Base-by-base conservation (phyloP, 2,888 invertebrate genomes). In the Pycnomerus fuliginosus region DNA sequence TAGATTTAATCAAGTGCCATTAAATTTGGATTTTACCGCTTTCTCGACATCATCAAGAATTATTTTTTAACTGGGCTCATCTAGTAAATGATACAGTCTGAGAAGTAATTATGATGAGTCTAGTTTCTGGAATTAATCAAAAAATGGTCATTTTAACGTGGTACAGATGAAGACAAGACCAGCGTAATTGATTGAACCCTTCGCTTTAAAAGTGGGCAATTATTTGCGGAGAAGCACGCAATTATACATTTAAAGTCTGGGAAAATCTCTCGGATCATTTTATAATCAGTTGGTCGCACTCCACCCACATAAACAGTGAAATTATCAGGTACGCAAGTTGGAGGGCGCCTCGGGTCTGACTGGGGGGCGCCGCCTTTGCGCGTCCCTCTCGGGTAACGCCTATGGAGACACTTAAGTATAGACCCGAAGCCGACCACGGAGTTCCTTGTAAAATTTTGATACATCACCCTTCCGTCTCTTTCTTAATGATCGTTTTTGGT, bases 371-470 rank as follows among this genome's bases (percentile, higher is more conserved):
- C 65, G 64, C 62, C 69, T 60, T 53, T 61, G 59, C 65, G 63
- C 61, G 63, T 58, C 65, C 69, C 69, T 65, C 58, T 53, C 54
- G 45, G 62, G 53, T 31, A 64, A 62, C 67, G 67, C 68, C 65
- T 68, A 64, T 67, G 65, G 69, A 65, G 68, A 67, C 67, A 64
- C 61, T 56, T 69, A 69, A 69, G 67, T 69, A 70, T 67, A 70
- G 69, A 57, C 62, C 63, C 48, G 60, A 60, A 56, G 62, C 61
- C 61, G 62, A 60, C 56, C 31, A 16, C n/a, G 7, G 39, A 45
- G 45, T 45, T 45, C 41, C 45, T 41, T 45, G 45, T 45, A 53
- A 55, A 55, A 55, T 49, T 50, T 52, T 54, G n/a, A n/a, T n/a
- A n/a, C n/a, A n/a, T n/a, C n/a, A n/a, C n/a, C n/a, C n/a, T n/a